A percentile compares a stretch with the other conserved stretches of the same genome.
These are phyloP conservation scores for Choloepus didactylus DNA, from an alignment of 2,797 vertebrate species.

Conservation along the genomic window DNA sequence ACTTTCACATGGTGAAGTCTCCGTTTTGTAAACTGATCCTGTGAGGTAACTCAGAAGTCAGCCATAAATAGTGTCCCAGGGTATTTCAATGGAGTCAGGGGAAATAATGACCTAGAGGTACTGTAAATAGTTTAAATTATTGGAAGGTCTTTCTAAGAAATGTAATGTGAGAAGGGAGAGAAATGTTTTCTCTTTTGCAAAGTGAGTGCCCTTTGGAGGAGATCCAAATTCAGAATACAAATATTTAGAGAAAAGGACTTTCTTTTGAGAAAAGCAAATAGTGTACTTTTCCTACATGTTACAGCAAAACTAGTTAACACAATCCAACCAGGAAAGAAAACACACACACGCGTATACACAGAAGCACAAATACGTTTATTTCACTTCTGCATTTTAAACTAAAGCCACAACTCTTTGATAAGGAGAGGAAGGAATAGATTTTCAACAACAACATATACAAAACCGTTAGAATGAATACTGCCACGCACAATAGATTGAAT, in stretches of 20 bases:
- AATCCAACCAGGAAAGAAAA: constrained; percentile 1
- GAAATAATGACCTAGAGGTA: constrained; percentile 86
- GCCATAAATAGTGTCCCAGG: constrained; percentile 85
- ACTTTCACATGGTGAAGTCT: constrained; percentile 85
- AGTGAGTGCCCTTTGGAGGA: constrained; percentile 78
- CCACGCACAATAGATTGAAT: constrained; percentile 40
- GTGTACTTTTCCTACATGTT: constrained; percentile 80
- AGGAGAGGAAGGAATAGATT: constrained; percentile 63
- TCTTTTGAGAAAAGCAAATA: constrained; percentile 82
- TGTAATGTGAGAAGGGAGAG: constrained; percentile 82
- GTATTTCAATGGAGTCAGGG: constrained; percentile 84
- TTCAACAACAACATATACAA: constrained; percentile 65
- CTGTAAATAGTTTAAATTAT: constrained; percentile 88
- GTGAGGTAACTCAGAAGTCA: constrained; percentile 86
- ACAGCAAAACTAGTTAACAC: constrained; percentile 79
- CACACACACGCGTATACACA: constrained; percentile 15
- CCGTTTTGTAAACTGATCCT: constrained; percentile 87
- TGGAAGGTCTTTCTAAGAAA: constrained; percentile 86
- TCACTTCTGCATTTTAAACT: constrained; percentile 69
- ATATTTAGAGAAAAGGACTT: constrained; percentile 85
- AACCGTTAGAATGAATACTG: constrained; percentile 55
- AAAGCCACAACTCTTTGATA: constrained; percentile 69
- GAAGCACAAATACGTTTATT: constrained; percentile 64
- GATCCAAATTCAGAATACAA: constrained; percentile 85
- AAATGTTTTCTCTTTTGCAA: constrained; percentile 73